Evolutionary conservation across 37 sponge, comb jelly and placozoan species (phyloP).

Genomic region (Cliona cf. orientalis): DNA sequence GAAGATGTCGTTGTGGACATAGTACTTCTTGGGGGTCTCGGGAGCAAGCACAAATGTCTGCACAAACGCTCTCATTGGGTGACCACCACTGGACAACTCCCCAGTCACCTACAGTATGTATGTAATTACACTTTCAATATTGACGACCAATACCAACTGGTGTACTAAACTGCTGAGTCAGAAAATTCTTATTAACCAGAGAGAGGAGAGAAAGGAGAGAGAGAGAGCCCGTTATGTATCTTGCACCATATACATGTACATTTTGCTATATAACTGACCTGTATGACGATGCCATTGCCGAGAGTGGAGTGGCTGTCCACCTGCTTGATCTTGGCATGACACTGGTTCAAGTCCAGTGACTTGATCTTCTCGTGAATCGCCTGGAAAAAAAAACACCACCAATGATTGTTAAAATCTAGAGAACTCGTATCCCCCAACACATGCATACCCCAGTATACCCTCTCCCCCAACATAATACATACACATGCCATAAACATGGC

Average conservation of each 20-base stretch:
- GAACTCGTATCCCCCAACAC: no score
- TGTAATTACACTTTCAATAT: background rate
- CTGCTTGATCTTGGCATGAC: conserved; percentile 90
- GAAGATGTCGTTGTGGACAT: conserved; percentile 94
- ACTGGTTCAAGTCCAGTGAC: conserved; percentile 74
- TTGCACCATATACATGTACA: background rate
- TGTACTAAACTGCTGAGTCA: no score
- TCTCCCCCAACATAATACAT: no score
- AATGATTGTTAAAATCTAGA: background rate
- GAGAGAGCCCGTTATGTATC: background rate
- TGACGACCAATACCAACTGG: no score
- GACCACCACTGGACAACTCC: conserved; percentile 88
- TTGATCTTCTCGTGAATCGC: conserved; percentile 93
- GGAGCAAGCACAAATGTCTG: conserved; percentile 97
- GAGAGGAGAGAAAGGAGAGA: conserved; percentile 4
- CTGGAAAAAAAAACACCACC: conserved; percentile 29
- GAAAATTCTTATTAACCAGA: background rate
- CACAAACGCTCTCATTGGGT: conserved; percentile 92
- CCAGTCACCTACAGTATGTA: conserved; percentile 81
- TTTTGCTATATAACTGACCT: conserved; percentile 49
- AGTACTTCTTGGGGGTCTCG: conserved; percentile 55
- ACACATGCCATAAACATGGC: no score
- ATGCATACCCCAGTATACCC: no score
- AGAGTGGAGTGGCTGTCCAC: conserved; percentile 90
- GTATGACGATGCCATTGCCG: conserved; percentile 85